Evolutionary conservation across 2,888 invertebrate species (phyloP).

Genomic region (Callinectes sapidus): DNA sequence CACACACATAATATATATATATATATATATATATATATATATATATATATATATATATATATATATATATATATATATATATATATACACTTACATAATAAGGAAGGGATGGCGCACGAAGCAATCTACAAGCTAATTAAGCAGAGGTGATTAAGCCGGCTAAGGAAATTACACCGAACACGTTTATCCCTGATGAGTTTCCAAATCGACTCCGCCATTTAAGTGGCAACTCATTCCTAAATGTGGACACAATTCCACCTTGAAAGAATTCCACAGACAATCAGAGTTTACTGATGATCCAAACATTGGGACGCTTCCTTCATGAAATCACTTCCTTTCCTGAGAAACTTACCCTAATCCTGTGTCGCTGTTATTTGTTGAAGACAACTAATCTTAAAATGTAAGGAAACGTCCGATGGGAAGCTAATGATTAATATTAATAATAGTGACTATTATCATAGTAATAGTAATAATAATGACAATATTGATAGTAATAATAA

Average conservation of each 20-base stretch:
- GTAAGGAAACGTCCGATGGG: too few species aligned
- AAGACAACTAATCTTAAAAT: too few species aligned
- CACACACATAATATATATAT: too few species aligned
- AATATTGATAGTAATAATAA: too few species aligned
- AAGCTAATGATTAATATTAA: too few species aligned
- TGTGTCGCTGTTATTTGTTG: background rate
- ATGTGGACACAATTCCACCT: background rate
- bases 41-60: too few species aligned
- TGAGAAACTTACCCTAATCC: background rate
- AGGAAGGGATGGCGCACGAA: conserved; percentile 16
- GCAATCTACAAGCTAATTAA: conserved; percentile 11
- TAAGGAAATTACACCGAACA: background rate
- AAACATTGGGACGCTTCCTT: background rate
- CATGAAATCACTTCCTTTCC: background rate
- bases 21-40: too few species aligned
- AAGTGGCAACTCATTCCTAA: conserved; percentile 13
- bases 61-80: too few species aligned
- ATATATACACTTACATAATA: background rate
- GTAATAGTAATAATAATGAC: too few species aligned
- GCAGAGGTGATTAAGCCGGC: conserved; percentile 10
- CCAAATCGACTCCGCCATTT: background rate
- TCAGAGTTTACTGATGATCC: background rate
- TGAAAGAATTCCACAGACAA: background rate
- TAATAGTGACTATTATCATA: too few species aligned
- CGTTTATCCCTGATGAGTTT: conserved; percentile 13